Percentiles rank a stretch among this genome's conserved stretches.
Conservation (phyloP, 2,797 vertebrate genomes). For the Columba guinea region DNA sequence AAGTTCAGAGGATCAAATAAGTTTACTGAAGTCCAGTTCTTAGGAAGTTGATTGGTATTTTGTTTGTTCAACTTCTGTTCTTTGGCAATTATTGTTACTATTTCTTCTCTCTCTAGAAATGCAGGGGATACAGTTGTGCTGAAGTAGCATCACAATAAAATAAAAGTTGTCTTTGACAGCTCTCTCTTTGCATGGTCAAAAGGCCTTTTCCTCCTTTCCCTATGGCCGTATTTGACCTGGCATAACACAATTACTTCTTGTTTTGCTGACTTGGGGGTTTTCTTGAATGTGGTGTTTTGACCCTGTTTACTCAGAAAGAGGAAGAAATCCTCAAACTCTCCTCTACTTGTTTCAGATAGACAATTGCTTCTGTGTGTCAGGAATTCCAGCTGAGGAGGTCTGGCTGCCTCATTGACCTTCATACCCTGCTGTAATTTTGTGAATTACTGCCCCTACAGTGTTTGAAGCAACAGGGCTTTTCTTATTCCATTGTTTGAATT, state of each 20-base stretch:
- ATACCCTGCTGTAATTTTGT: neutral
- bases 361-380: conserved; percentile 53
- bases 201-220: conserved; percentile 12
- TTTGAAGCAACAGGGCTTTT: conserved; percentile 28
- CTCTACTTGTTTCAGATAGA: neutral
- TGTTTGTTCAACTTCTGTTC: neutral
- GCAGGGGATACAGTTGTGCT: neutral
- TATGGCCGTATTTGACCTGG: conserved; percentile 16
- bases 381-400: conserved; percentile 61
- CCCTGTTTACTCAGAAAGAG: conserved; percentile 48
- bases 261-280: conserved; percentile 32
- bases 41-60: neutral
- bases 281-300: neutral
- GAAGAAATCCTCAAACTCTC: conserved; percentile 15
- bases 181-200: neutral
- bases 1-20: conserved; percentile 2
- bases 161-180: neutral
- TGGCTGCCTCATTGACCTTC: conserved; percentile 30
- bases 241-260: conserved; percentile 31
- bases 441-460: neutral
- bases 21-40: neutral
- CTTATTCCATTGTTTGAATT: conserved; percentile 36
- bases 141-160: conserved; percentile 7
- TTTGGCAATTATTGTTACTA: neutral
- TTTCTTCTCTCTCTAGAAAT: neutral